Evolutionary conservation across 2,797 vertebrate species (phyloP).

Genomic region (Loris lydekkerianus): DNA sequence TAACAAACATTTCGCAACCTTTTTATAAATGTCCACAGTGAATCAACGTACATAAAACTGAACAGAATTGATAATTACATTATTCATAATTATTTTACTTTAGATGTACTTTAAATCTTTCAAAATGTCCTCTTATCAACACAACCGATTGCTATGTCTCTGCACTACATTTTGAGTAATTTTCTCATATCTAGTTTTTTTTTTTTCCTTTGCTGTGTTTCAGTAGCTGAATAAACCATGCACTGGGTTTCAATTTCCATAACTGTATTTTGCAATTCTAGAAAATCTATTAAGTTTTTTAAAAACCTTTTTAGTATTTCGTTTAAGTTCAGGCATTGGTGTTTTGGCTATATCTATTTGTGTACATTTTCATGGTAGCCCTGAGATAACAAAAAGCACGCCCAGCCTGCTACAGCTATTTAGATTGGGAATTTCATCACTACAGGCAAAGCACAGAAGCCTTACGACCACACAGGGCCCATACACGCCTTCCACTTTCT

Average conservation of each 20-base stretch:
- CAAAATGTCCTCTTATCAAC: constrained; percentile 52
- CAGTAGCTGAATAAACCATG: constrained; percentile 9
- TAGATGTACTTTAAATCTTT: constrained; percentile 39
- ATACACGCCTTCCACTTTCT: background rate
- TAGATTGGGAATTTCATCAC: constrained; percentile 18
- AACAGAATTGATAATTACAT: background rate
- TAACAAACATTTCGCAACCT: background rate
- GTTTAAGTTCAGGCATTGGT: background rate
- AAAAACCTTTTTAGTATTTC: background rate
- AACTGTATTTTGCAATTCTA: constrained; percentile 8
- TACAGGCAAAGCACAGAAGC: constrained; percentile 14
- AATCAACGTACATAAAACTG: background rate
- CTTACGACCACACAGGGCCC: background rate
- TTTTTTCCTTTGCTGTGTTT: constrained; percentile 42
- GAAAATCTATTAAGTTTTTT: constrained; percentile 7
- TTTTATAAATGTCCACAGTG: background rate
- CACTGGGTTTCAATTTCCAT: constrained; percentile 32
- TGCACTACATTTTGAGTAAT: background rate
- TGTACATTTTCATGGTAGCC: background rate
- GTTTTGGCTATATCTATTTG: constrained; percentile 2
- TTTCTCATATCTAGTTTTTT: background rate
- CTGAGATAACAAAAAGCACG: background rate
- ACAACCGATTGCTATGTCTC: background rate
- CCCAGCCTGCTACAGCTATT: background rate
- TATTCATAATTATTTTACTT: constrained; percentile 20